Base-by-base conservation (phyloP, 2,888 invertebrate genomes). In the Digitonthophagus gazella region DNA sequence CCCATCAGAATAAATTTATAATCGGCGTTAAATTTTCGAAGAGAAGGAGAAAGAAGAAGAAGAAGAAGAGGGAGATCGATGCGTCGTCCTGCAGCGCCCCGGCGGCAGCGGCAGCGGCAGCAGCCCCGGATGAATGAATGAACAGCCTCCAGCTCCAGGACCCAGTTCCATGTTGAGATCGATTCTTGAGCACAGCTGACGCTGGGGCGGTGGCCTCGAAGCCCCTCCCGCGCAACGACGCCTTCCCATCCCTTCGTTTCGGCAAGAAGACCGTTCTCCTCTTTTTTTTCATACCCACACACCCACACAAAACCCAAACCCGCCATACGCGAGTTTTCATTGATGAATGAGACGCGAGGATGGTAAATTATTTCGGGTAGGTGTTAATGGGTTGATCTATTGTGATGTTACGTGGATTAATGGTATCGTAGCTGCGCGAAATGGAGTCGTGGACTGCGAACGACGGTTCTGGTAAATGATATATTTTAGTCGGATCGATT, bases 101-200 rank as follows among this genome's bases (percentile, higher is more conserved):
- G 28, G 28, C 28, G 11, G 28, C 66, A 67, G 44, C 66, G 63
- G 57, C 28, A 11, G 28, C 28, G 11, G 28, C 66, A 67, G 44
- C 66, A 64, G 57, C 63, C 66, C 71, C 64, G 73, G 71, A 72
- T 70, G 73, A 72, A 74, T 74, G 74, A 75, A 74, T 74, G 74
- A 75, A 74, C 71, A 73, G 69, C 71, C 75, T 75, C 75, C 78
- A 74, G 75, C 76, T 74, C 76, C 77, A 74, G 78, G 78, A 79
- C 79, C 79, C 78, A 79, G 79, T 80, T 80, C 77, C 76, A 78
- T 77, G 77, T 77, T 74, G 75, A 76, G 78, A 80, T 80, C 79
- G 79, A 79, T 79, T 78, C 78, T 74, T 75, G 78, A 77, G 79
- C 80, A 80, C 81, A 81, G 80, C 81, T 81, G 81, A 80, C 80